These are phyloP conservation scores for Pseudomyrmex gracilis DNA, from an alignment of 1,140 invertebrate species.

Conservation along the genomic window DNA sequence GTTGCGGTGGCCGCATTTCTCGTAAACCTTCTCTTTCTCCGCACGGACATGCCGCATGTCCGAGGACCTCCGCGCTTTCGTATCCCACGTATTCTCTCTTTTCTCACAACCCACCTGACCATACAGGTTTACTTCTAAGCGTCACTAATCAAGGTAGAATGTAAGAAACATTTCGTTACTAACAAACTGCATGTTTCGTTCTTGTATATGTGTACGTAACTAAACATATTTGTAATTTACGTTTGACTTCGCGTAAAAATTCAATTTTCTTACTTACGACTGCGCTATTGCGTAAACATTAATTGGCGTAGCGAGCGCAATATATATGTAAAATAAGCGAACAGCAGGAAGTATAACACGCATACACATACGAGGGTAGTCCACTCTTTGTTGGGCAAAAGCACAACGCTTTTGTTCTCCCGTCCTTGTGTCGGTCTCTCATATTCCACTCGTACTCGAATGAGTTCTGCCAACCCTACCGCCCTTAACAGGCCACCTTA, in stretches of 20 bases:
- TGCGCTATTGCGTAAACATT: not conserved
- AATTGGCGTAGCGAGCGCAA: not conserved
- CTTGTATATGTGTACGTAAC: not conserved
- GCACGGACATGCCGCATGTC: conserved; percentile 69
- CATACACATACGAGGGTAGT: not conserved
- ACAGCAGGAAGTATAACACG: conserved; percentile 26
- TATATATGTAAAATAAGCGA: conserved; percentile 50
- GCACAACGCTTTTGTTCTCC: conserved; percentile 46
- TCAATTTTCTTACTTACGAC: not conserved
- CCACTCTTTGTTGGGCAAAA: conserved; percentile 1
- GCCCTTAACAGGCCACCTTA: conserved; percentile 65
- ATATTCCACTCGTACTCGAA: conserved; percentile 59
- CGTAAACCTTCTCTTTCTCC: conserved; percentile 70
- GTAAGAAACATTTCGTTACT: not conserved
- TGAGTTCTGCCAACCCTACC: conserved; percentile 65
- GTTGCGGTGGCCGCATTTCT: conserved; percentile 80
- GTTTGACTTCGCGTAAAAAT: not conserved
- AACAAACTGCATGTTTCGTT: not conserved
- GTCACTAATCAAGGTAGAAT: conserved; percentile 21
- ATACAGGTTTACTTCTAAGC: conserved; percentile 22
- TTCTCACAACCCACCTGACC: conserved; percentile 36
- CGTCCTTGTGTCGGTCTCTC: conserved; percentile 51
- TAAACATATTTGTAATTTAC: not conserved
- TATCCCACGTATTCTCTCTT: conserved; percentile 49
- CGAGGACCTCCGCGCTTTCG: conserved; percentile 66